Evolutionary conservation across 2,113 vertebrate species (phyloP), one percentile per base, ranked within the genome.

Genomic region (Plotosus lineatus): DNA sequence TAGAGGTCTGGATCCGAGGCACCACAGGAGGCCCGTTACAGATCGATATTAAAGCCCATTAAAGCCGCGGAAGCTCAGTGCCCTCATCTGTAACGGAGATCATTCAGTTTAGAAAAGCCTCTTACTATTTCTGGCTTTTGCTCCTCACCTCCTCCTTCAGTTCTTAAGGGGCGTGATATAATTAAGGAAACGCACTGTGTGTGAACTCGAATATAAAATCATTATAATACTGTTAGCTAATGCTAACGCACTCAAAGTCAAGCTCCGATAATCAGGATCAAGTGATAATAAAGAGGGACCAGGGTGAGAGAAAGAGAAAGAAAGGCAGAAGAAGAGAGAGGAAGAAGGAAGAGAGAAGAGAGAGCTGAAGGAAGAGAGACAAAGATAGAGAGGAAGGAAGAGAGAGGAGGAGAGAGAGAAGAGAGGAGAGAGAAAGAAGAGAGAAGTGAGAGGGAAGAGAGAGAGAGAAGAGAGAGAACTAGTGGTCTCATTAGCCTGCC

Each of bases 231-330:
- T 46, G 28, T 85, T 48, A 46, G 17, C 42, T 46, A 19, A 71
- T 28, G 65, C 68, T 81, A 85, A 76, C 77, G 75, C 83, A 61
- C 78, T 86, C 81, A 17, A 56, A 46, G 19, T 83, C 75, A 78
- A 85, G 81, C 81, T 78, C 69, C 66, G 60, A 85, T 88, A 86
- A 87, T 87, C 85, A 83, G 86, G 81, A 77, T 80, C 46, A 83
- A 83, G 78, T 85, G 58, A 84, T 88, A 81, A 86, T 82, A 82
- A 85, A 74, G 53, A 85, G 86, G 81, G 81, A 74, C 79, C 11
- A n/a, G 69, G 78, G 51, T 72, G 8, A 48, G 28, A 23, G 80
- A 44, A 46, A 44, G 50, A 23, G 65, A 28, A 50, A 48, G 23
- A 21, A 23, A 33, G 42, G n/a, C n/a, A n/a, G n/a, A 71, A 28